Conservation (phyloP, 2,888 invertebrate genomes). For the Drosophila anceps region DNA sequence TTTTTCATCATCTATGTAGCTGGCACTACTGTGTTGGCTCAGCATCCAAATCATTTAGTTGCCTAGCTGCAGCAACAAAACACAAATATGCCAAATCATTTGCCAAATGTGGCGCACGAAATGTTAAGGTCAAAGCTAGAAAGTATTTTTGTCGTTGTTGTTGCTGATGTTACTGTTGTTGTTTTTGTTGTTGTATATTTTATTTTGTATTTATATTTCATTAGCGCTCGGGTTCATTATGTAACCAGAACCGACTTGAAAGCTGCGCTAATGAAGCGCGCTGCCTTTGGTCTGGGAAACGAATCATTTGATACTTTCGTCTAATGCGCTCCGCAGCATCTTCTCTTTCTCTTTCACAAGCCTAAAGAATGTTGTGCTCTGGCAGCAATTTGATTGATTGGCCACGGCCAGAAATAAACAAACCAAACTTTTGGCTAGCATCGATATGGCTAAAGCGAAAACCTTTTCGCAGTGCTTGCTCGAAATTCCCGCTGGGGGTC, state of each 20-base stretch:
- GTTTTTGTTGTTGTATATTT: not conserved
- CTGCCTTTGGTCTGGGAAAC: constrained; percentile 24
- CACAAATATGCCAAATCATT: constrained; percentile 51
- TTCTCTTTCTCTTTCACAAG: constrained; percentile 11
- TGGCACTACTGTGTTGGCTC: not conserved
- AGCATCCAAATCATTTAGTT: not conserved
- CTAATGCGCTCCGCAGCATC: constrained; percentile 10
- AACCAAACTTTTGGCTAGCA: constrained; percentile 15
- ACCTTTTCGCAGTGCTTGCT: constrained; percentile 68
- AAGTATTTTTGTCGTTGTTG: constrained; percentile 57
- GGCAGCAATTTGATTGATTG: constrained; percentile 70
- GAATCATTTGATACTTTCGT: constrained; percentile 71
- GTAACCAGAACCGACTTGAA: constrained; percentile 73
- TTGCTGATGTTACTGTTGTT: too few species aligned
- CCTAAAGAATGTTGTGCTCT: constrained; percentile 31
- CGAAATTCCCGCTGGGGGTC: constrained; percentile 56
- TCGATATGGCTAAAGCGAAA: constrained; percentile 55
- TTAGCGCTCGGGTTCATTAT: constrained; percentile 52
- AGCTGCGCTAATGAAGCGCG: constrained; percentile 70
- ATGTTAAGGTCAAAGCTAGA: constrained; percentile 73
- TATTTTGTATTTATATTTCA: constrained; percentile 14
- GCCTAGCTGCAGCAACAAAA: not conserved
- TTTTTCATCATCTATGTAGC: not conserved
- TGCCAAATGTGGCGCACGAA: constrained; percentile 43
- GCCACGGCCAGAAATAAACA: constrained; percentile 61